These are phyloP conservation scores for Hylomyscus alleni DNA, from an alignment of 2,797 vertebrate genomes.

Conservation along the genomic window DNA sequence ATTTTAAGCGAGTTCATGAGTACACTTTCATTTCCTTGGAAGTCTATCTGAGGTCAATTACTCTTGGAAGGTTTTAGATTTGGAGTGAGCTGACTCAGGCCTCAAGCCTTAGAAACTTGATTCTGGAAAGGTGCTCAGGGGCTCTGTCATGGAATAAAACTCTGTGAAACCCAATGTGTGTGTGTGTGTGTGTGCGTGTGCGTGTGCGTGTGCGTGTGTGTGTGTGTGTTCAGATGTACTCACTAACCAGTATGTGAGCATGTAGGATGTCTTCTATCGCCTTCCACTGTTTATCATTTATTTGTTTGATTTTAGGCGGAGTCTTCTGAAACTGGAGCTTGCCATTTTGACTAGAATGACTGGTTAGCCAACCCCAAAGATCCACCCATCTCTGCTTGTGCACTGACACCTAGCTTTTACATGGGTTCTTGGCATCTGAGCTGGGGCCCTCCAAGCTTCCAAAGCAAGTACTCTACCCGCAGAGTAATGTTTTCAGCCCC, in stretches of 20 bases:
- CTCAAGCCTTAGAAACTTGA: not conserved
- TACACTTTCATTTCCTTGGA: conserved; percentile 35
- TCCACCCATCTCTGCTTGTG: not conserved
- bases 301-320: not conserved
- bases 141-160: not conserved
- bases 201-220: not conserved
- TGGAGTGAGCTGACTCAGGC: not conserved
- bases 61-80: conserved; percentile 36
- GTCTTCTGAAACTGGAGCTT: not conserved
- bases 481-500: not conserved
- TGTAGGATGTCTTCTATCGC: not conserved
- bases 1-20: not conserved
- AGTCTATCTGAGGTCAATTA: conserved; percentile 19
- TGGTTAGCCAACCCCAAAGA: not conserved
- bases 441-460: not conserved
- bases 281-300: not conserved
- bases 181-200: not conserved
- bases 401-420: not conserved
- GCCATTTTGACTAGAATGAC: not conserved
- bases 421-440: not conserved
- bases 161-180: not conserved
- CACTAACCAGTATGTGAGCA: not conserved
- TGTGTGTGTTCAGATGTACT: not conserved
- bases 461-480: not conserved
- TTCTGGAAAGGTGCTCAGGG: not conserved